Percentiles rank a stretch among this genome's conserved stretches.
Conservation (phyloP, 1,140 invertebrate genomes). For the Tribolium madens region DNA sequence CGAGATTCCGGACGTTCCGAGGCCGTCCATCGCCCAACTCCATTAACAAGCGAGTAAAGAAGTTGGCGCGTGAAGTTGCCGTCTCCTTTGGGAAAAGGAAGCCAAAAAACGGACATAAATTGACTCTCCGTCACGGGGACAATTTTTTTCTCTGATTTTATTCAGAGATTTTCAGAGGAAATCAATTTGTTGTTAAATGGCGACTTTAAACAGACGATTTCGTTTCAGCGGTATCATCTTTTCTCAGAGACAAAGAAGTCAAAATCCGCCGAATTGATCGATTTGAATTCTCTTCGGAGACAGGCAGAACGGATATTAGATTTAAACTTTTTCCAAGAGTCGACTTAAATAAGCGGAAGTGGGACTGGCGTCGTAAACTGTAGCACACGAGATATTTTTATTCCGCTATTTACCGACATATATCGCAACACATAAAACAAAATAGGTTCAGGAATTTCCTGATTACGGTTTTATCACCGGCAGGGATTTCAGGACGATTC, state of each 20-base stretch:
- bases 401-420: constrained; percentile 48
- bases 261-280: constrained; percentile 26
- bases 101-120: constrained; percentile 23
- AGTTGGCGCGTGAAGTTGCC: constrained; percentile 47
- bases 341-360: constrained; percentile 3
- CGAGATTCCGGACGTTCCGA: constrained; percentile 41
- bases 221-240: not conserved
- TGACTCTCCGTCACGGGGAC: constrained; percentile 17
- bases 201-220: constrained; percentile 1
- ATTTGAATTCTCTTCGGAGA: constrained; percentile 14
- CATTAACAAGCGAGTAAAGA: constrained; percentile 48
- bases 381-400: constrained; percentile 51
- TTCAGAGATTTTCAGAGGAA: not conserved
- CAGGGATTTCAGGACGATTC: constrained; percentile 44
- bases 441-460: constrained; percentile 48
- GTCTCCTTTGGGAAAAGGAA: constrained; percentile 31
- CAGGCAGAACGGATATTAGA: constrained; percentile 16
- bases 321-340: constrained; percentile 15
- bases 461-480: constrained; percentile 49
- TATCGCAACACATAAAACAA: constrained; percentile 52
- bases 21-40: constrained; percentile 45
- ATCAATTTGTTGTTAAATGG: constrained; percentile 33
- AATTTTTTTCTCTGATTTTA: constrained; percentile 28
- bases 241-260: constrained; percentile 4
- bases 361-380: constrained; percentile 25